Evolutionary conservation across 1,140 invertebrate genomes (phyloP).

Genomic region (Trachymyrmex cornetzi): DNA sequence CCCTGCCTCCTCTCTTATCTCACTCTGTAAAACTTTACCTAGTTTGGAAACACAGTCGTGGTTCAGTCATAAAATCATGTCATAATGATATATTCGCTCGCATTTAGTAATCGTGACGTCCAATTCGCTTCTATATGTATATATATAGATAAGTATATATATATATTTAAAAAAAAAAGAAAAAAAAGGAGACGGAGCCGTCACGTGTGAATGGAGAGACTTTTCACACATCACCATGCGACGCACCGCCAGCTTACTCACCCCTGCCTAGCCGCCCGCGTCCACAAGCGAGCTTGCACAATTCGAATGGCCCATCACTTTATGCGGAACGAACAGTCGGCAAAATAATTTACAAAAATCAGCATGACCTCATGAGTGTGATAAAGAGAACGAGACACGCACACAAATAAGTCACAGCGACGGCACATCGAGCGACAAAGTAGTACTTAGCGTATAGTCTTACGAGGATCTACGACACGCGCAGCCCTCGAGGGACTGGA

Average conservation of each 20-base stretch:
- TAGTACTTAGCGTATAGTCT: constrained; percentile 4
- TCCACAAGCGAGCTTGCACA: constrained; percentile 82
- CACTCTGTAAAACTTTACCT: constrained; percentile 86
- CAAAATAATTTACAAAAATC: constrained; percentile 84
- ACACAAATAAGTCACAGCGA: constrained; percentile 74
- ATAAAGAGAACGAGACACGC: constrained; percentile 65
- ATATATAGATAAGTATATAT: background rate
- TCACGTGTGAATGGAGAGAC: constrained; percentile 68
- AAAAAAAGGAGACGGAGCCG: constrained; percentile 58
- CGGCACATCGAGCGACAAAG: constrained; percentile 56
- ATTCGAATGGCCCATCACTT: constrained; percentile 80
- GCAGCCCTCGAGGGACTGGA: background rate
- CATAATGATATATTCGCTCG: constrained; percentile 82
- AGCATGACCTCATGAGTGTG: constrained; percentile 83
- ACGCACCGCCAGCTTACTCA: constrained; percentile 85
- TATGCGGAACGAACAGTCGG: constrained; percentile 82
- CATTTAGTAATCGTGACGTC: constrained; percentile 81
- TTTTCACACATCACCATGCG: constrained; percentile 75
- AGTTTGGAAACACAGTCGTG: constrained; percentile 87
- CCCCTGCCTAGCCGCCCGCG: constrained; percentile 80
- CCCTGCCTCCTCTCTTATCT: constrained; percentile 76
- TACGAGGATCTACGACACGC: constrained; percentile 6
- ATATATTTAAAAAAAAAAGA: constrained; percentile 20
- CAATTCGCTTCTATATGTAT: constrained; percentile 66
- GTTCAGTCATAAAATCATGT: constrained; percentile 82